phyloP scores from a whole-genome alignment of 2,113 vertebrate genomes.

The Candoia aspera region DNA sequence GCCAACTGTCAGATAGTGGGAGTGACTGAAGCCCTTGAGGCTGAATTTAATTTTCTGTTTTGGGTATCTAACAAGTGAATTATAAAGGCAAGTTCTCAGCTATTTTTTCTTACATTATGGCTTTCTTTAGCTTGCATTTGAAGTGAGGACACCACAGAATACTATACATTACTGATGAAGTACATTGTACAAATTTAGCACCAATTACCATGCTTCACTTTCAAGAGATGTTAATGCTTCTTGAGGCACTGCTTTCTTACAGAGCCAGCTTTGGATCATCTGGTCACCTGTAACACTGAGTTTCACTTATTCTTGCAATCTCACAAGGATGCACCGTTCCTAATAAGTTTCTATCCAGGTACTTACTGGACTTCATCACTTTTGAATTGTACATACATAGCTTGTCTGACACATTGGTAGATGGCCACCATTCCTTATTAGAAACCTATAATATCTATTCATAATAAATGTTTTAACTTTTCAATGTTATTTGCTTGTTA shows the following conservation, averaged over 20 bases:
- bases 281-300: constrained; percentile 68
- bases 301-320: constrained; percentile 60
- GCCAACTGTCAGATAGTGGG: neutral
- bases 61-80: neutral
- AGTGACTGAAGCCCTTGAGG: neutral
- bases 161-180: neutral
- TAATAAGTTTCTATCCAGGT: constrained; percentile 56
- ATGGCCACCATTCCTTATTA: neutral
- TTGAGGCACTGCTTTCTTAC: constrained; percentile 24
- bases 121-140: neutral
- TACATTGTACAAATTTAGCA: neutral
- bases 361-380: constrained; percentile 45
- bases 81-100: neutral
- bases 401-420: neutral
- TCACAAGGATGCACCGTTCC: constrained; percentile 62
- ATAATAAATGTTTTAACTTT: neutral
- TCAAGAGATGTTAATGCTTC: constrained; percentile 29
- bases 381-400: constrained; percentile 38
- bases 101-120: neutral
- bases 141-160: neutral
- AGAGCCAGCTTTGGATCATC: constrained; percentile 44
- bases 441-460: neutral
- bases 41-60: neutral
- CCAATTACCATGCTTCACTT: constrained; percentile 9
- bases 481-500: neutral